Evolutionary conservation across 1,140 invertebrate species (phyloP).

Genomic region (Apocrypta bakeri): DNA sequence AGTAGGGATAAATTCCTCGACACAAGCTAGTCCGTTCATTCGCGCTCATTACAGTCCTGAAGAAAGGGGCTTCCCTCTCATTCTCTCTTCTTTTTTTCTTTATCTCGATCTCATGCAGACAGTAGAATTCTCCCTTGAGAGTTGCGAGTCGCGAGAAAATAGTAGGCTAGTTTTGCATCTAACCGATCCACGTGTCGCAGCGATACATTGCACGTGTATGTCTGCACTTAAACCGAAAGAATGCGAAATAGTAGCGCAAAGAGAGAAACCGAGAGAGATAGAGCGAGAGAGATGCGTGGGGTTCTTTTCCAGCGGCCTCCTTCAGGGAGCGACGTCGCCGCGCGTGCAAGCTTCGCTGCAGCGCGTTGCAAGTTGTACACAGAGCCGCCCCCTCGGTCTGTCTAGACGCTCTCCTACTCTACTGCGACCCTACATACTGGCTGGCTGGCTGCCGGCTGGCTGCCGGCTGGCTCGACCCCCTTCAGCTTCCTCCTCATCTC

Average conservation of each 20-base stretch:
- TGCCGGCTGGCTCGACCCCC: constrained; percentile 49
- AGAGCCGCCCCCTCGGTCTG: constrained; percentile 63
- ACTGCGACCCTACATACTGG: constrained; percentile 62
- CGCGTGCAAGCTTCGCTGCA: constrained; percentile 18
- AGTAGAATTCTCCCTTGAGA: background rate
- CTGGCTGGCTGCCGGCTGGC: background rate
- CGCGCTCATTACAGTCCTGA: constrained; percentile 56
- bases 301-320: background rate
- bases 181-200: constrained; percentile 1
- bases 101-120: background rate
- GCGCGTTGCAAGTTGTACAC: constrained; percentile 47
- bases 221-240: constrained; percentile 5
- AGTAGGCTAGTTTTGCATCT: constrained; percentile 30
- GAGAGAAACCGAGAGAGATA: constrained; percentile 22
- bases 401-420: constrained; percentile 72
- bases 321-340: constrained; percentile 11
- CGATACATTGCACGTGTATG: background rate
- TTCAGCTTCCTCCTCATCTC: constrained; percentile 52
- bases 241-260: background rate
- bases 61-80: constrained; percentile 53
- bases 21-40: constrained; percentile 36
- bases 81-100: background rate
- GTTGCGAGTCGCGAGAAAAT: background rate
- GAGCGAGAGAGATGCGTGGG: background rate
- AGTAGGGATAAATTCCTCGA: constrained; percentile 3